These are phyloP conservation scores for Dolichomitus sp. DNA, from an alignment of 2,888 invertebrate genomes.

Conservation along the genomic window DNA sequence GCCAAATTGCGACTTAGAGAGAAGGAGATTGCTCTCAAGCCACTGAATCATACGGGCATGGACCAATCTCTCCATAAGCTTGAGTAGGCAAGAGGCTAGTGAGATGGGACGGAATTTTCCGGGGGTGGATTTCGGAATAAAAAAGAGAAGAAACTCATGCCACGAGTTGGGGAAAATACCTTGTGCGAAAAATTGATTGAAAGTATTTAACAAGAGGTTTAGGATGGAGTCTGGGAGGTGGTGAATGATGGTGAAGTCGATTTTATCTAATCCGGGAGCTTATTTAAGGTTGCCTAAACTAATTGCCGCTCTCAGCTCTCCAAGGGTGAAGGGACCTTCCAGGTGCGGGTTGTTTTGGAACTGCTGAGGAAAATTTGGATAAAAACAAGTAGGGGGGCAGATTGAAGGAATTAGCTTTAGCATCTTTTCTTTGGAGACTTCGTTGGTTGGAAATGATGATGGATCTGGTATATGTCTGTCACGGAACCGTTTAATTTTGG, in stretches of 20 bases:
- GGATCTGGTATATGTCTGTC: too few species aligned
- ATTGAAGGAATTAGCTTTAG: not conserved
- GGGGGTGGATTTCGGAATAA: slow-evolving; percentile 18
- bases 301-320: not conserved
- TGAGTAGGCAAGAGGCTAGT: slow-evolving; percentile 38
- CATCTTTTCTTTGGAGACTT: too few species aligned
- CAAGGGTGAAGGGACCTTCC: not conserved
- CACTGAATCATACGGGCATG: slow-evolving; percentile 15
- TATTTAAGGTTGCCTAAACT: not conserved
- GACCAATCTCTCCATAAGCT: slow-evolving; percentile 43
- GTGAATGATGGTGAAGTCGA: not conserved
- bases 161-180: slow-evolving; percentile 15
- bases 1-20: slow-evolving; percentile 32
- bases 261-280: slow-evolving; percentile 18
- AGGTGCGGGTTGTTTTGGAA: slow-evolving; percentile 1
- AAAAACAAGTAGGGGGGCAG: not conserved
- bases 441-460: too few species aligned
- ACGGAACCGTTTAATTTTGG: too few species aligned
- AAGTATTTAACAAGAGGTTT: not conserved
- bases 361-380: not conserved
- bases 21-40: slow-evolving; percentile 6
- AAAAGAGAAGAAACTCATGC: slow-evolving; percentile 28
- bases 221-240: not conserved
- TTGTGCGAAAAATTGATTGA: not conserved
- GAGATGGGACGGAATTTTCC: slow-evolving; percentile 43